These are phyloP conservation scores for Acrossocheilus fasciatus DNA, from an alignment of 2,797 vertebrate species.

Conservation along the genomic window DNA sequence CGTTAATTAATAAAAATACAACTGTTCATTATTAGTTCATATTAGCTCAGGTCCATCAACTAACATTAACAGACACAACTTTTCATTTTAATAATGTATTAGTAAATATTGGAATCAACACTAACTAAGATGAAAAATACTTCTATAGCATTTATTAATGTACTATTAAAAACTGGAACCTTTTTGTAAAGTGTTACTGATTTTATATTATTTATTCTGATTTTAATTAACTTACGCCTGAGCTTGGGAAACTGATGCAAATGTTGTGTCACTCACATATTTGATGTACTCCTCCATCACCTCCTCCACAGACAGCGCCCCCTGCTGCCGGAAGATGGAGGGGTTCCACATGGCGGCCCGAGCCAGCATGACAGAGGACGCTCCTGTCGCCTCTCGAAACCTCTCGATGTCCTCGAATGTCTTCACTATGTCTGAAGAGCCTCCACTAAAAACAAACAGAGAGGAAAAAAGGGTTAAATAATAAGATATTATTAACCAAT, in stretches of 20 bases:
- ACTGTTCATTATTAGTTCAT: no score
- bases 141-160: no score
- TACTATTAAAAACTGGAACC: neutral
- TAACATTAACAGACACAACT: no score
- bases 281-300: constrained; percentile 92
- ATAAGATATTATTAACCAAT: no score
- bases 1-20: no score
- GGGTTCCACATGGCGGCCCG: constrained; percentile 98
- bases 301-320: constrained; percentile 82
- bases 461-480: neutral
- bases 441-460: constrained; percentile 68
- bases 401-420: constrained; percentile 66
- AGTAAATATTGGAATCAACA: no score
- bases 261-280: constrained; percentile 81
- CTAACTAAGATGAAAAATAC: no score
- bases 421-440: constrained; percentile 76
- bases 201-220: neutral
- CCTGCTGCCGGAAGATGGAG: constrained; percentile 87
- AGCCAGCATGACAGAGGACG: constrained; percentile 94
- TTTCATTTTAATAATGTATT: no score
- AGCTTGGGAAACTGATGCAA: neutral
- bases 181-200: neutral
- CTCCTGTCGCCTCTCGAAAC: constrained; percentile 74
- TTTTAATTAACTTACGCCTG: neutral
- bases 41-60: no score